Base-by-base conservation (phyloP, 1,140 invertebrate genomes). In the Leptopilina clavipes region DNA sequence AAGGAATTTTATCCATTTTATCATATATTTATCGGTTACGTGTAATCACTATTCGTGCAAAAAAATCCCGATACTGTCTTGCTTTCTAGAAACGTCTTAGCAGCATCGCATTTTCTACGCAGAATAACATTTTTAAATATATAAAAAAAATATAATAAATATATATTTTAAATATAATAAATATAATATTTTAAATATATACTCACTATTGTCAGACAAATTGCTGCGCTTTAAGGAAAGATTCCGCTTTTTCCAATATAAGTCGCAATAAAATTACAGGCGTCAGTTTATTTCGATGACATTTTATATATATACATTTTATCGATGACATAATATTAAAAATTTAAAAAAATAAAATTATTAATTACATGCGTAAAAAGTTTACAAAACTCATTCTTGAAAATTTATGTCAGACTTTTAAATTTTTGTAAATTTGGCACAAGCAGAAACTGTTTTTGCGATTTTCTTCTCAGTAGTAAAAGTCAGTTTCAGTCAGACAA, bases 171-270 rank as follows among this genome's bases (percentile, higher is more conserved):
- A n/a, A n/a, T n/a, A n/a, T n/a, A n/a, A n/a, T n/a, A n/a, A n/a
- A n/a, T n/a, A n/a, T n/a, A n/a, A n/a, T n/a, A n/a, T 22, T 31
- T 22, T 37, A 22, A 65, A 65, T 65, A 22, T 22, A 65, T 65
- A 65, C 59, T 65, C 3, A 31, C 22, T 7, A 65, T 65, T 65
- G 59, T 65, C 19, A 25, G 11, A 65, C 59, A 65, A 22, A 65
- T 65, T 65, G 59, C 59, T 31, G 14, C 1, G 19, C 1, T 19
- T 59, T 25, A 19, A 11, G 56, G 59, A 65, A 65, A 65, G 31
- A 65, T 65, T 31, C 59, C 31, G 1, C 59, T 65, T 65, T n/a
- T 31, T 65, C 59, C 59, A 65, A 65, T 65, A 65, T 40, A 40
- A 31, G 12, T 52, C 48, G n/a, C n/a, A 52, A 52, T 52, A 52